phyloP scores from a whole-genome alignment of 1,140 invertebrate species.

The Drosophila truncata region DNA sequence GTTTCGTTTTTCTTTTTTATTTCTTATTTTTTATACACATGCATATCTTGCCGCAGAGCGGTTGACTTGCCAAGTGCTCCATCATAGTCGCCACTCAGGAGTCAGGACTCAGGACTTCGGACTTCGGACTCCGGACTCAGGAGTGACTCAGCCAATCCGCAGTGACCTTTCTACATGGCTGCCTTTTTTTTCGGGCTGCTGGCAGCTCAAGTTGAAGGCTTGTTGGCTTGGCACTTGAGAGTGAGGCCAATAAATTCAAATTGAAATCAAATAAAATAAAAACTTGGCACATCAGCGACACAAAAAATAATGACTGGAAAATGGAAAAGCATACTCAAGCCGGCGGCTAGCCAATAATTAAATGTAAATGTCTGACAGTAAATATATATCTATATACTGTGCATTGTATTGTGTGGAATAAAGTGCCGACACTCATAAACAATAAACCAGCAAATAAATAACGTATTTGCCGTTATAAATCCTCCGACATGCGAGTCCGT shows the following conservation, averaged over 20 bases:
- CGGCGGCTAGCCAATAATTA: conserved; percentile 33
- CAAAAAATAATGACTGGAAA: conserved; percentile 25
- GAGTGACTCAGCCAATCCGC: conserved; percentile 39
- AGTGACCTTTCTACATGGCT: conserved; percentile 70
- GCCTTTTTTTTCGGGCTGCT: conserved; percentile 3
- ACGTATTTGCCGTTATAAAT: conserved; percentile 65
- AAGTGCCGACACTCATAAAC: conserved; percentile 54
- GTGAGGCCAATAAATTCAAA: conserved; percentile 47
- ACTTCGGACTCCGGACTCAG: not conserved
- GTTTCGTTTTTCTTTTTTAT: not conserved
- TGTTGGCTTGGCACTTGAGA: not conserved
- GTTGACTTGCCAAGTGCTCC: conserved; percentile 53
- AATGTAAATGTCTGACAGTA: conserved; percentile 30
- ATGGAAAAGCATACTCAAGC: conserved; percentile 9
- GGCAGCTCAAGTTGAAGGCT: conserved; percentile 18
- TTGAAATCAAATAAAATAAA: conserved; percentile 45
- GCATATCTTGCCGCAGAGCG: conserved; percentile 11
- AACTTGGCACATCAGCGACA: conserved; percentile 33
- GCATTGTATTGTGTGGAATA: conserved; percentile 15
- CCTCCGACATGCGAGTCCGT: conserved; percentile 16
- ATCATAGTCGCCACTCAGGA: conserved; percentile 50
- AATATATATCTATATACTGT: not conserved
- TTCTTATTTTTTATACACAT: not conserved
- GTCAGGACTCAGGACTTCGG: not conserved
- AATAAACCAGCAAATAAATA: conserved; percentile 71